Evolutionary conservation across 2,888 invertebrate species (phyloP), one percentile per base, ranked within the genome.

Genomic region (Limenitis arthemis): DNA sequence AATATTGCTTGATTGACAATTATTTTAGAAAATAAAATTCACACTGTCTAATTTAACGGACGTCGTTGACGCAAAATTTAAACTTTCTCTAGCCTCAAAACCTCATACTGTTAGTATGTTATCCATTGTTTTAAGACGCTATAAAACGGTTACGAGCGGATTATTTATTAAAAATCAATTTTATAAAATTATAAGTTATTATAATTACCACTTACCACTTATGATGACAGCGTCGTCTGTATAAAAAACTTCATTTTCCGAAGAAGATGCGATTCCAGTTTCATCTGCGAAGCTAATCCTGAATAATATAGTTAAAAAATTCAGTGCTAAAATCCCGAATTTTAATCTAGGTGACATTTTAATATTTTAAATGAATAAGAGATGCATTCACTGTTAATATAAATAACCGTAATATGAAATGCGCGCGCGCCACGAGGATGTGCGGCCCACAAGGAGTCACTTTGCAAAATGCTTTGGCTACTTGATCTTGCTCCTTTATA

Each of bases 11-110:
- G n/a, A n/a, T n/a, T n/a, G n/a, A n/a, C n/a, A n/a, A n/a, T n/a
- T n/a, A n/a, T n/a, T n/a, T n/a, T n/a, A n/a, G n/a, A n/a, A n/a
- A n/a, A n/a, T n/a, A n/a, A n/a, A n/a, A n/a, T n/a, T 49, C 30
- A 32, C 9, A 9, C 41, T 43, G 44, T 53, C 38, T 32, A 43
- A 30, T 29, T 66, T 69, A 64, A 73, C 74, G 72, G 73, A 74
- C 72, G 72, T 75, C 69, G 77, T 64, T 65, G 67, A 74, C 73
- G 75, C 73, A 70, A 77, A 37, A 79, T 77, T 75, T 78, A 75
- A 73, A 82, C 85, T 86, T 86, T 86, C 84, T 86, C 83, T 84
- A 84, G 80, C 84, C 86, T 80, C 81, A 72, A 76, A 83, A 86
- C 85, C 84, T 77, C 81, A 75, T 77, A 87, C 70, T 61, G 61